Evolutionary conservation across 2,797 vertebrate genomes (phyloP).

Genomic region (Enteromius fasciolatus): DNA sequence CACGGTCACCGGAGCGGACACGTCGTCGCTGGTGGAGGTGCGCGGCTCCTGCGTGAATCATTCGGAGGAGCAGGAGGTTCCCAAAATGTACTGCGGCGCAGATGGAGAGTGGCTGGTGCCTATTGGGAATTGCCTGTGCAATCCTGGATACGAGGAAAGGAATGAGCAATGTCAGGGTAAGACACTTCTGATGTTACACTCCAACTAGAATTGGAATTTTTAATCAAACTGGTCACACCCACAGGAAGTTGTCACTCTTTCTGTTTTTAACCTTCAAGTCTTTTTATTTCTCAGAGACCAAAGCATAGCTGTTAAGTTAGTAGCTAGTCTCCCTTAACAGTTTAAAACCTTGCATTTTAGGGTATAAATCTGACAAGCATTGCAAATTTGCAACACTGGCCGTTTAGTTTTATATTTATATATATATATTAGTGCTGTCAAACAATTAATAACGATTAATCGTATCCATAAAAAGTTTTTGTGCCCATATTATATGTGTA

Average conservation of each 20-base stretch:
- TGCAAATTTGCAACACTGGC: neutral
- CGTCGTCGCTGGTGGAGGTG: constrained; percentile 95
- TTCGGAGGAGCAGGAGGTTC: constrained; percentile 95
- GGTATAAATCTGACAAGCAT: neutral
- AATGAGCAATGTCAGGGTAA: constrained; percentile 94
- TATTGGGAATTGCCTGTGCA: constrained; percentile 96
- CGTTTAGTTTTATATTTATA: neutral
- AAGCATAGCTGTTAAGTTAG: neutral
- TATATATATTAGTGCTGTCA: too few relatives aligned
- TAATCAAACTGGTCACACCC: neutral
- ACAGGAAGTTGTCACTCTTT: neutral
- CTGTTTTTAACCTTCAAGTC: neutral
- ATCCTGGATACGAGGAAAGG: constrained; percentile 92
- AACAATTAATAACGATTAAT: too few relatives aligned
- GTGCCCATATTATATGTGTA: too few relatives aligned
- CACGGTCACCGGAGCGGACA: constrained; percentile 93
- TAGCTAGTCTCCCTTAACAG: neutral
- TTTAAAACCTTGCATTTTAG: neutral
- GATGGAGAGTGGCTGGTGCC: constrained; percentile 98
- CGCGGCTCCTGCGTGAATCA: constrained; percentile 96
- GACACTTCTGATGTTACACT: constrained; percentile 59
- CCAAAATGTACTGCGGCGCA: constrained; percentile 98
- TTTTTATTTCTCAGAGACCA: neutral
- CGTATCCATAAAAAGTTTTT: too few relatives aligned
- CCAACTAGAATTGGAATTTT: neutral